These are phyloP conservation scores for Colinus virginianus DNA, from an alignment of 2,113 vertebrate species.

Conservation along the genomic window DNA sequence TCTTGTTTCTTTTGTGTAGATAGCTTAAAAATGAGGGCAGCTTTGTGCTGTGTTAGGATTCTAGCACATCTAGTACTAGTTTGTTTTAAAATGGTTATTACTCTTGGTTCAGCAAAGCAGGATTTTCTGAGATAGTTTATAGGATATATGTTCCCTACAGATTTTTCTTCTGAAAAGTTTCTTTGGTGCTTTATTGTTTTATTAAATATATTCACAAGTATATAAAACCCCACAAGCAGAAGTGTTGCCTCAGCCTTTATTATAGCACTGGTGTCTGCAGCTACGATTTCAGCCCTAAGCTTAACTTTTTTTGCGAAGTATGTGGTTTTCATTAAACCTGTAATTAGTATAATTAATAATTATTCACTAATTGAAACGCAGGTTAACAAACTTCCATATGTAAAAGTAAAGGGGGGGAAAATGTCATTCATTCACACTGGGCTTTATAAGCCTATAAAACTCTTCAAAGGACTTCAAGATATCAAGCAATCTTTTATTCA, in stretches of 20 bases:
- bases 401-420: constrained; percentile 72
- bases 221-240: constrained; percentile 22
- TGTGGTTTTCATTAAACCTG: constrained; percentile 71
- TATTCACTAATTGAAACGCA: constrained; percentile 80
- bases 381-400: constrained; percentile 82
- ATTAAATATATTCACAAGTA: background rate
- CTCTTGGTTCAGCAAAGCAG: background rate
- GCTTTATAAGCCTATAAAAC: constrained; percentile 87
- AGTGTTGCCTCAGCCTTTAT: constrained; percentile 36
- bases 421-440: constrained; percentile 80
- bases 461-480: constrained; percentile 86
- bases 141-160: background rate
- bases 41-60: background rate
- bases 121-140: background rate
- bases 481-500: constrained; percentile 88
- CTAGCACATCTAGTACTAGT: background rate
- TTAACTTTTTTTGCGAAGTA: constrained; percentile 51
- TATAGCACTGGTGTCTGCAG: background rate
- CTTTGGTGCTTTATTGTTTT: background rate
- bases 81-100: background rate
- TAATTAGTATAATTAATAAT: constrained; percentile 85
- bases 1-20: background rate
- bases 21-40: background rate
- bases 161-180: background rate
- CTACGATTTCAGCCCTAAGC: constrained; percentile 59